These are phyloP conservation scores for Merops nubicus DNA, from an alignment of 2,113 vertebrate genomes.

Conservation along the genomic window DNA sequence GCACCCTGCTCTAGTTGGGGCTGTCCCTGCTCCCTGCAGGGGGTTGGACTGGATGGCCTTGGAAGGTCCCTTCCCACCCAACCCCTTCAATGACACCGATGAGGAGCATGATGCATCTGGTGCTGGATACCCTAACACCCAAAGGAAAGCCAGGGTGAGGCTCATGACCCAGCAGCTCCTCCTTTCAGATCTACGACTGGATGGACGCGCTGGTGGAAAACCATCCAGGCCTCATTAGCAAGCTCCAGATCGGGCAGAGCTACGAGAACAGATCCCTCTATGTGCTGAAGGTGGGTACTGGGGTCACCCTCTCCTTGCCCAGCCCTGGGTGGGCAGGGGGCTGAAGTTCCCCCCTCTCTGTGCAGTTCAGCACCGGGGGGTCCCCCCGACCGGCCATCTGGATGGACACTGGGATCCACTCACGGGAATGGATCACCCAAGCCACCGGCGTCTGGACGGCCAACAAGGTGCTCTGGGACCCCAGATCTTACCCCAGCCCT, in stretches of 20 bases:
- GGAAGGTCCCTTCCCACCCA: neutral
- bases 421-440: conserved; percentile 92
- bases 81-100: neutral
- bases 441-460: conserved; percentile 88
- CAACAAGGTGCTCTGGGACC: conserved; percentile 79
- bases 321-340: neutral
- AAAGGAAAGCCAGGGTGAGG: neutral
- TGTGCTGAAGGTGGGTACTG: conserved; percentile 84
- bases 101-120: neutral
- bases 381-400: conserved; percentile 80
- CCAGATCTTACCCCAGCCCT: neutral
- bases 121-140: neutral
- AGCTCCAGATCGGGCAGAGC: conserved; percentile 86
- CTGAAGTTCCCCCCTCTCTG: neutral
- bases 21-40: neutral
- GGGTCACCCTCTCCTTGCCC: neutral
- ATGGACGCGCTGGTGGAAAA: conserved; percentile 85
- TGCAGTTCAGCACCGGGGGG: conserved; percentile 90
- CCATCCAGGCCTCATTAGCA: conserved; percentile 84
- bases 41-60: neutral
- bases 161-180: neutral
- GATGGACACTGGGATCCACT: conserved; percentile 91
- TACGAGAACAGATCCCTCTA: conserved; percentile 85
- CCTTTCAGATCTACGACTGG: conserved; percentile 87
- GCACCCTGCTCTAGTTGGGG: neutral